Evolutionary conservation across 2,113 vertebrate species (phyloP).

Genomic region (Alosa alosa): DNA sequence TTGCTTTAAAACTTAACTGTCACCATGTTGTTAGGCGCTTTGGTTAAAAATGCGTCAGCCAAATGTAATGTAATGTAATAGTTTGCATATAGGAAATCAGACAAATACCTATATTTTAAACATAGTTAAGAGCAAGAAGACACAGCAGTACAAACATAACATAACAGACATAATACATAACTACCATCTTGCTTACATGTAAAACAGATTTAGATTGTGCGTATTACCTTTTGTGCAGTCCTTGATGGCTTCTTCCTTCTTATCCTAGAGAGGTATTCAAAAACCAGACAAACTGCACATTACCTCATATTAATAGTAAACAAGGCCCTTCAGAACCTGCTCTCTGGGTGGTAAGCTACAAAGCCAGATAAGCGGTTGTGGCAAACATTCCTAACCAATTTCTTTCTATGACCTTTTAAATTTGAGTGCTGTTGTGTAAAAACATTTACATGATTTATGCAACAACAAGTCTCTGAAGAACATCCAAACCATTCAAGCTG

Average conservation of each 20-base stretch:
- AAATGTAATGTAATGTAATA: too few species aligned
- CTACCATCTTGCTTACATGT: neutral
- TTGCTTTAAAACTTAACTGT: too few species aligned
- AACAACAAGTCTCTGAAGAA: too few species aligned
- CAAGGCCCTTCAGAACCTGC: neutral
- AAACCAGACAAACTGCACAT: neutral
- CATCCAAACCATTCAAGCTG: neutral
- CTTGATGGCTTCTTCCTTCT: constrained; percentile 77
- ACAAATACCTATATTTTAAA: neutral
- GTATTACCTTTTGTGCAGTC: constrained; percentile 84
- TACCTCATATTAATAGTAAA: neutral
- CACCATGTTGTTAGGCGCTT: too few species aligned
- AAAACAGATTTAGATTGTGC: too few species aligned
- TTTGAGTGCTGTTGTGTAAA: neutral
- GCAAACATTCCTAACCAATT: too few species aligned
- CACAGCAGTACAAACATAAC: neutral
- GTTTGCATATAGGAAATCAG: too few species aligned
- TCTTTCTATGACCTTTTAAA: too few species aligned
- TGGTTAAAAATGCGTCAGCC: too few species aligned
- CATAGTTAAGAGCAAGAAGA: neutral
- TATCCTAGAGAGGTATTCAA: constrained; percentile 70
- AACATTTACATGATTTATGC: neutral
- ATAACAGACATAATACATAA: neutral
- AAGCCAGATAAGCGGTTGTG: too few species aligned
- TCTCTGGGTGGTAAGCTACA: constrained; percentile 3